A percentile compares a stretch with the other conserved stretches of the same genome.
Evolutionary conservation across 2,888 invertebrate genomes (phyloP).

Genomic region (Drosophila suboccidentalis): DNA sequence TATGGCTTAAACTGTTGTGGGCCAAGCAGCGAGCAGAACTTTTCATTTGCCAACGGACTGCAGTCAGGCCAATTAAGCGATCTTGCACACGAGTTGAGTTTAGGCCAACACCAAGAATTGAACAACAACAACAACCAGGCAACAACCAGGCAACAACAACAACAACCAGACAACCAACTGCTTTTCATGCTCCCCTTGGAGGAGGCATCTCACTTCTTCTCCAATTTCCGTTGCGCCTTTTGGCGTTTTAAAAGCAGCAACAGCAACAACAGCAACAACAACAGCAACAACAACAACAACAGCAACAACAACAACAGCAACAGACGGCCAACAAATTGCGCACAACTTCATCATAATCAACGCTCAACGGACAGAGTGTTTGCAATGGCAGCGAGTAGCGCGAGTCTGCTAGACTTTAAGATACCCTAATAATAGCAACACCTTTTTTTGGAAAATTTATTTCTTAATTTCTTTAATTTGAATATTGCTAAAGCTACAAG

Average conservation of each 20-base stretch:
- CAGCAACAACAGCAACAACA: slow-evolving; percentile 1
- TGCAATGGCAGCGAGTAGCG: slow-evolving; percentile 4
- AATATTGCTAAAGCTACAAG: no score
- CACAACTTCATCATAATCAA: slow-evolving; percentile 82
- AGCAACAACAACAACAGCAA: slow-evolving; percentile 35
- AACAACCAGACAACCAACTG: slow-evolving; percentile 15
- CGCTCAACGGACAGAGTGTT: slow-evolving; percentile 49
- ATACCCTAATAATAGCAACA: slow-evolving; percentile 24
- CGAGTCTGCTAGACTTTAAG: neutral
- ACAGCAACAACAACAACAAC: no score
- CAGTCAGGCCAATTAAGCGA: slow-evolving; percentile 77
- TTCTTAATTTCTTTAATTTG: no score
- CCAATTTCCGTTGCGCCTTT: slow-evolving; percentile 80
- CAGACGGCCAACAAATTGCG: slow-evolving; percentile 82
- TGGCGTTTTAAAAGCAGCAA: slow-evolving; percentile 60
- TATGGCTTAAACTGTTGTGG: slow-evolving; percentile 5
- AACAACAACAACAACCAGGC: neutral
- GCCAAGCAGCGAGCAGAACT: slow-evolving; percentile 35
- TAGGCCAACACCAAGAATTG: slow-evolving; percentile 27
- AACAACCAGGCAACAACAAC: slow-evolving; percentile 13
- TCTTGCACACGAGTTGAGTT: slow-evolving; percentile 59
- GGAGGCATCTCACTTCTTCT: slow-evolving; percentile 58
- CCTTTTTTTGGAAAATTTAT: no score
- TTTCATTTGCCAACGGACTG: slow-evolving; percentile 23
- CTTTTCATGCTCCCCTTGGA: neutral